Evolutionary conservation across 1,140 invertebrate genomes (phyloP), one percentile per base, ranked within the genome.

Genomic region (Ganaspis sp.): DNA sequence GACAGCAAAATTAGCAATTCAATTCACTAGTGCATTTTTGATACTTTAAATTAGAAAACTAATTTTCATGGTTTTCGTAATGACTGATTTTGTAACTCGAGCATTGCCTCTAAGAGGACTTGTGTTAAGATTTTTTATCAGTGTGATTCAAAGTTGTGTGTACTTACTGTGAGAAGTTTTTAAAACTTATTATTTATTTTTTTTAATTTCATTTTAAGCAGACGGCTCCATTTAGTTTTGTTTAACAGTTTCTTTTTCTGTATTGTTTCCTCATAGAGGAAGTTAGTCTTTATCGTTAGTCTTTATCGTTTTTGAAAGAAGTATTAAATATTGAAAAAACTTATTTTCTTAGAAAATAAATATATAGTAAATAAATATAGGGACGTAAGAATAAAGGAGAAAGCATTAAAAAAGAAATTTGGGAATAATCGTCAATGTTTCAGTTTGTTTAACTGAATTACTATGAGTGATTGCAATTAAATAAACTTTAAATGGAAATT

Each of bases 21-120:
- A 15, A 58, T 58, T 64, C 23, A 64, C 26, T 34, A 64, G 58
- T 64, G 58, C 58, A 64, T 64, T 29, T 64, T 29, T 5, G 58
- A 64, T 64, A 64, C 58, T 64, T 64, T 49, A 49, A 49, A 49
- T 49, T 64, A 29, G 26, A 12, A 64, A 29, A 34, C 26, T 49
- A 49, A 15, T 17, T 49, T 64, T 64, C 12, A 34, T 64, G 21
- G 11, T 58, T 58, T 58, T 58, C 11, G 4, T 15, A 58, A 58
- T 15, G 58, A 64, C 58, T 64, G 58, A 29, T 29, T 64, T 29
- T 29, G 29, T 12, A n/a, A 4, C 58, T 64, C 4, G 58, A 64
- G 23, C 23, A 29, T 29, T 64, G 6, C 2, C 11, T n/a, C 23
- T 29, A 29, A 34, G 11, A 4, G 23, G 54, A 8, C 29, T 64